phyloP scores from a whole-genome alignment of 2,113 vertebrate species.

The Poecilia latipinna region DNA sequence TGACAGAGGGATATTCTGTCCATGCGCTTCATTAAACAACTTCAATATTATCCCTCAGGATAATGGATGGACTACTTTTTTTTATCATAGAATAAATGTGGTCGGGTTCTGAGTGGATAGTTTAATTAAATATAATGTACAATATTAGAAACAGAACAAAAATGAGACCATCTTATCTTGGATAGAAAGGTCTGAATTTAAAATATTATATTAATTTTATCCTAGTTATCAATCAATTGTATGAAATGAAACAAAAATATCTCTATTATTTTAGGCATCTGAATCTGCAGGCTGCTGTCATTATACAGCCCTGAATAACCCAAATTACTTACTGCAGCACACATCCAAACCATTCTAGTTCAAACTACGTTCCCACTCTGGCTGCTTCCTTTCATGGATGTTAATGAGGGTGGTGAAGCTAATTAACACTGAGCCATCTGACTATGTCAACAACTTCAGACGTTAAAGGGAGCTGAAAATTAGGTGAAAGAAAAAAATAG shows the following conservation, averaged over 20 bases:
- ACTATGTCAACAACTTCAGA: conserved; percentile 25
- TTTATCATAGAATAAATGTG: conserved; percentile 25
- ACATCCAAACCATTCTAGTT: conserved; percentile 37
- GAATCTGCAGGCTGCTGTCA: conserved; percentile 12
- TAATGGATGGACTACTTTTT: conserved; percentile 12
- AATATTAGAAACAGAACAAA: not conserved
- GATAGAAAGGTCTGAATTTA: not conserved
- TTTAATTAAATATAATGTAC: not conserved
- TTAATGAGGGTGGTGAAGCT: conserved; percentile 44
- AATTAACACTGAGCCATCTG: conserved; percentile 47
- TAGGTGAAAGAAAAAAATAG: conserved; percentile 1
- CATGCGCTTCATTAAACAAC: conserved; percentile 47
- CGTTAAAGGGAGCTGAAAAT: conserved; percentile 20
- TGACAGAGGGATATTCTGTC: conserved; percentile 31
- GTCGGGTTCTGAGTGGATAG: not conserved
- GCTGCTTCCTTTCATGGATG: conserved; percentile 41
- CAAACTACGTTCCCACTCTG: conserved; percentile 23
- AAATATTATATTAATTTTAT: conserved; percentile 15
- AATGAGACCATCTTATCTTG: not conserved
- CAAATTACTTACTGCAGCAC: conserved; percentile 67
- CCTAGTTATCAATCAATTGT: conserved; percentile 17
- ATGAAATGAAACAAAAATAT: not conserved
- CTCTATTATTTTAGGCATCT: too few species aligned
- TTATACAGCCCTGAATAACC: conserved; percentile 13
- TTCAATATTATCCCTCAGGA: conserved; percentile 22